Conservation (phyloP, 2,797 vertebrate species). For the Propithecus deckenii region DNA sequence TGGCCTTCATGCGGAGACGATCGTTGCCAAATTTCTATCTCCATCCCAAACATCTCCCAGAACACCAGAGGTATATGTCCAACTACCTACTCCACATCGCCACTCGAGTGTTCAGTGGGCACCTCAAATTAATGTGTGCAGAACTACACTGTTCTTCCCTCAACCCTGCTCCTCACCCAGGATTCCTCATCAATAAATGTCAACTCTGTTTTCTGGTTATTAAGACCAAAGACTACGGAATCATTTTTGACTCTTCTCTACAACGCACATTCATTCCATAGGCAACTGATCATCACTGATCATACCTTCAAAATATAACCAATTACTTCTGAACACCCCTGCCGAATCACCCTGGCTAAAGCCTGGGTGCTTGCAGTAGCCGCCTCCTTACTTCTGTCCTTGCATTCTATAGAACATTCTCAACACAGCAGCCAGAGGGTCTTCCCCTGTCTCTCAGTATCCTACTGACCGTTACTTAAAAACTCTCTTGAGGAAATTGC, state of each 20-base stretch:
- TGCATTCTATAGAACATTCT: background rate
- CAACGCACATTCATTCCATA: background rate
- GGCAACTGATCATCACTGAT: background rate
- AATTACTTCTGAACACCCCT: background rate
- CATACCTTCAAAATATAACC: background rate
- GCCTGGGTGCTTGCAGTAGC: background rate
- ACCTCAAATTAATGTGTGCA: background rate
- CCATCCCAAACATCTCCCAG: background rate
- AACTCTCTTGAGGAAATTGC: background rate
- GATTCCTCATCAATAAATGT: background rate
- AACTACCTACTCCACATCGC: accelerated
- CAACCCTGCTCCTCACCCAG: background rate
- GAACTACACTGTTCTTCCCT: background rate
- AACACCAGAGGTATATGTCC: background rate
- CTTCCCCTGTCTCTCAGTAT: background rate
- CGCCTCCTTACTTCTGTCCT: background rate
- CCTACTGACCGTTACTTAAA: background rate
- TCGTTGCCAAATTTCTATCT: background rate
- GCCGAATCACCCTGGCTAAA: background rate
- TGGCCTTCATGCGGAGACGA: background rate
- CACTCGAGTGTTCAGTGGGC: background rate
- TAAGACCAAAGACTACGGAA: background rate
- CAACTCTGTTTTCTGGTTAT: background rate
- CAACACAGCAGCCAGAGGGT: too few relatives aligned
- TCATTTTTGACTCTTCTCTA: background rate